Evolutionary conservation across 2,888 invertebrate genomes (phyloP), one percentile per base, ranked within the genome.

Genomic region (Eurois occulta): DNA sequence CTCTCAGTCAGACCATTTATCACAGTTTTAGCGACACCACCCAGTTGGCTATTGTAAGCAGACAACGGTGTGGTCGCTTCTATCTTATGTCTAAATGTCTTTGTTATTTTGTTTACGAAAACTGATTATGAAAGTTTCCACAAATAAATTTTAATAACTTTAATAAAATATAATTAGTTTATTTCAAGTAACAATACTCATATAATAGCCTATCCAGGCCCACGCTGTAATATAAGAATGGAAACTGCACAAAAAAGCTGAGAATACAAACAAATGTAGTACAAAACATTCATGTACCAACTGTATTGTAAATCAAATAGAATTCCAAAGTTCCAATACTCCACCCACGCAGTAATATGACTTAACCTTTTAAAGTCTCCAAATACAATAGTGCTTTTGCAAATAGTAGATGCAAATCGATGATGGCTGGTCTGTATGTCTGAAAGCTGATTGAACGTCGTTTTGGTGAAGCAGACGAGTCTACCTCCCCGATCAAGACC

Each of bases 311-410:
- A 58, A 65, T 46, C 55, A 70, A 62, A 52, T 21, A 78, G 32
- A 11, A 70, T 79, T 46, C 8, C 11, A 3, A 64, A 64, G 24
- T 64, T 64, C 21, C n/a, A 32, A 64, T 80, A 46, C 38, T 11
- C 13, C 21, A 13, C 52, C 62, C 28, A 64, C 78, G 32, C 60
- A 0, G n/a, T 78, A 46, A 48, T 24, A 24, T 55, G 6, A 4
- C 16, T 35, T 35, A 38, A 38, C 38, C 38, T 46, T 71, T 70
- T 32, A 60, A 11, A 60, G 18, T 35, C 8, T 52, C 35, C 13
- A 41, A 48, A 77, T 48, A 48, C 4, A 43, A 18, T 43, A 2
- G 16, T 41, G 13, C n/a, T 62, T 6, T 67, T 60, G 4, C 32
- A 7, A 78, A 32, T 18, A 64, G 21, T 43, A 46, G 55, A 32